Evolutionary conservation across 35 echinoderm and acorn worm genomes (phyloP).

Genomic region (Holothuria glaberrima): DNA sequence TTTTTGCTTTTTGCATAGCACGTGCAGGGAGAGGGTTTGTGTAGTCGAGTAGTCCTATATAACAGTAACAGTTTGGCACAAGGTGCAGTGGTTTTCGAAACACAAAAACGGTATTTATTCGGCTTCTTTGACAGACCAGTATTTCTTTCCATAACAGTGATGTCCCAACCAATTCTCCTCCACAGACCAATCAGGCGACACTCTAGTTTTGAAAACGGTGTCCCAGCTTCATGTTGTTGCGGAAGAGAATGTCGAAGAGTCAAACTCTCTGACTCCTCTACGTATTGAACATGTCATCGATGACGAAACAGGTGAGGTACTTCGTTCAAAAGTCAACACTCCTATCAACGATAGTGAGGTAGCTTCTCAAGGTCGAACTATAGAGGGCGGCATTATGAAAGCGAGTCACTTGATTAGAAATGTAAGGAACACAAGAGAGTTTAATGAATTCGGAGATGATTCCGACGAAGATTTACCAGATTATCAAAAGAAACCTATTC

Average conservation of each 20-base stretch:
- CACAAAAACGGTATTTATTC: no score
- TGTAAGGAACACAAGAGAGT: no score
- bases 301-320: conserved; percentile 6
- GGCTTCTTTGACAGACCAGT: no score
- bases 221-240: conserved; percentile 8
- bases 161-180: no score
- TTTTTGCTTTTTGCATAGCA: no score
- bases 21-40: no score
- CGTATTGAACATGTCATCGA: background rate
- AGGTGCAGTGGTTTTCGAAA: no score
- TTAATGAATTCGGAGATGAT: background rate
- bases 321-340: background rate
- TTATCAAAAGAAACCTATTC: conserved; percentile 13
- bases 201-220: background rate
- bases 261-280: background rate
- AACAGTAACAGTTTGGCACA: no score
- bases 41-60: no score
- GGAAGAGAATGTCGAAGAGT: background rate
- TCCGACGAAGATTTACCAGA: conserved; percentile 14
- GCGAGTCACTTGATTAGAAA: no score
- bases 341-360: background rate
- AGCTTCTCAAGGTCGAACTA: background rate
- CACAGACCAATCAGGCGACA: background rate
- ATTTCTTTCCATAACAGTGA: no score
- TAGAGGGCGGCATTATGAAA: background rate